Evolutionary conservation across 2,113 vertebrate species (phyloP).

Genomic region (Oreochromis spilurus): DNA sequence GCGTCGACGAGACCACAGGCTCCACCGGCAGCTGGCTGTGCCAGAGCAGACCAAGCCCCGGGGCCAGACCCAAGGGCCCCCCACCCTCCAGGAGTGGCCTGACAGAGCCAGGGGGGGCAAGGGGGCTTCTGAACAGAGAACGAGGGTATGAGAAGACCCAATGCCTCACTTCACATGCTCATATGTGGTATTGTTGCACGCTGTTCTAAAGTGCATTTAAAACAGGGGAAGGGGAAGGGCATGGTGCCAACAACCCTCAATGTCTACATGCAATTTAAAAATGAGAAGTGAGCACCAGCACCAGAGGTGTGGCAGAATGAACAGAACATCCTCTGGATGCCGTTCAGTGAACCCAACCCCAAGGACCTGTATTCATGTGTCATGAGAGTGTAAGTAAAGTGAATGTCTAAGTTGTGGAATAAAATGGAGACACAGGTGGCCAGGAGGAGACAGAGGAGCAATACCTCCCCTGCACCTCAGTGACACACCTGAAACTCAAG

Average conservation of each 20-base stretch:
- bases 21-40: neutral
- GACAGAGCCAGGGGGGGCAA: neutral
- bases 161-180: neutral
- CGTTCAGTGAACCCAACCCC: too few relatives aligned
- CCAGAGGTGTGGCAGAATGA: too few relatives aligned
- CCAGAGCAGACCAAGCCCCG: neutral
- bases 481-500: neutral
- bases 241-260: neutral
- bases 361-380: too few relatives aligned
- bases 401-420: too few relatives aligned
- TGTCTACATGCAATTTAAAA: neutral
- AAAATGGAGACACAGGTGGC: neutral
- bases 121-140: neutral
- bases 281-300: too few relatives aligned
- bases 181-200: neutral
- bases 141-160: neutral
- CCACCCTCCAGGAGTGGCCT: neutral
- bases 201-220: neutral
- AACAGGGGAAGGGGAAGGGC: neutral
- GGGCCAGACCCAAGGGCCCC: neutral
- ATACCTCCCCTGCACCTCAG: neutral
- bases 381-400: too few relatives aligned
- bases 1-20: neutral
- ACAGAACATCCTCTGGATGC: too few relatives aligned
- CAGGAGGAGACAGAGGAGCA: neutral